A percentile compares a stretch with the other conserved stretches of the same genome.
These are phyloP conservation scores for Pristionchus fissidentatus DNA, from an alignment of 2,888 invertebrate species.

Conservation along the genomic window DNA sequence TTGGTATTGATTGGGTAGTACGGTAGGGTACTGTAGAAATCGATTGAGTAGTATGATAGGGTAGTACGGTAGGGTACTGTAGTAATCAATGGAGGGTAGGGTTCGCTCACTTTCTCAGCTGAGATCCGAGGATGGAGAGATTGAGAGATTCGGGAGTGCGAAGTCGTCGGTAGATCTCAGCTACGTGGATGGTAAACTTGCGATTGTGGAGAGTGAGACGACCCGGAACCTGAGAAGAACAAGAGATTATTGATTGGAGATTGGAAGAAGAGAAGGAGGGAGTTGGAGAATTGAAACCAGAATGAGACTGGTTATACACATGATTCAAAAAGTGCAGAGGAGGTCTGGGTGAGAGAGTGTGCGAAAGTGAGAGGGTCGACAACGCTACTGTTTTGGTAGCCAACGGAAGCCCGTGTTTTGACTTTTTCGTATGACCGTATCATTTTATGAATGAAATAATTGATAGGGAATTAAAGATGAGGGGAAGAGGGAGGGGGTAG, in stretches of 20 bases:
- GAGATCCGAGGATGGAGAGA: constrained; percentile 28
- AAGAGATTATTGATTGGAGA: too few species aligned
- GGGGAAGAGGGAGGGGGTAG: too few species aligned
- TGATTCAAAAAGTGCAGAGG: too few species aligned
- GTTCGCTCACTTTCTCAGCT: constrained; percentile 32
- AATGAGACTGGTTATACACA: too few species aligned
- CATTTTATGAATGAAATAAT: too few species aligned
- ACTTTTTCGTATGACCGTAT: too few species aligned
- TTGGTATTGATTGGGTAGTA: background rate
- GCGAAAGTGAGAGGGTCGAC: background rate
- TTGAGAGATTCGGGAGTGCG: constrained; percentile 27
- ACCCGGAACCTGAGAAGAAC: constrained; percentile 24
- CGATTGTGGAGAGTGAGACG: constrained; percentile 38
- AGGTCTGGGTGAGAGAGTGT: background rate
- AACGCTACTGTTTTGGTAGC: too few species aligned
- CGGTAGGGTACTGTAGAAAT: background rate
- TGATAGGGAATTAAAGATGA: too few species aligned
- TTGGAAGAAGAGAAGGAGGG: too few species aligned
- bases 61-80: background rate
- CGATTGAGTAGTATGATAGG: background rate
- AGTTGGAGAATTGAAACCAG: too few species aligned
- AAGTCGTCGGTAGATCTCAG: background rate
- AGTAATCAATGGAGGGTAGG: background rate
- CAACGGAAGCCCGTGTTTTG: too few species aligned
- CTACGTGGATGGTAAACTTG: constrained; percentile 47